Base-by-base conservation (phyloP, 1,140 invertebrate genomes). In the Tribolium castaneum region DNA sequence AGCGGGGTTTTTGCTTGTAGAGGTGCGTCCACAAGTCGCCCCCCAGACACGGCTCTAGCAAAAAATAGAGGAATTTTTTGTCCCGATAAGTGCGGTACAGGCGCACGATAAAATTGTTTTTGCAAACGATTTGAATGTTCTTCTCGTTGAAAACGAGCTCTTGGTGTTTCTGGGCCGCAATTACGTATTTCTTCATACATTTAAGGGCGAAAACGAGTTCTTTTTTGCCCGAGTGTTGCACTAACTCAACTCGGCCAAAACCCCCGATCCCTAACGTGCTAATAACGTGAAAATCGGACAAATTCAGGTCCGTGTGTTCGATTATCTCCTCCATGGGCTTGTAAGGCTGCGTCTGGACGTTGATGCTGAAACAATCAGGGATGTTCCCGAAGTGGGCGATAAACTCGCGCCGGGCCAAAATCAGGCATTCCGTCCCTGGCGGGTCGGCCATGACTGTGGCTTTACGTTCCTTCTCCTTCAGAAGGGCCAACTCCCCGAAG, bases 1-100 rank as follows among this genome's bases (percentile, higher is more conserved):
- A 92, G n/a, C 94, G 90, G 73, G 89, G 88, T 78, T 88, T 90
- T 73, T 93, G 91, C 82, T 93, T 92, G 76, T 93, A 90, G 22
- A 99, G 90, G 12, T 98, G 93, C 3, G 96, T 98, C 97, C 97
- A 99, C 6, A 99, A 92, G 87, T 99, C 98, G 14, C 98, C 98
- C 3, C 98, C 98, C 34, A 99, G 90, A 86, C 97, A 98, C 0
- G 95, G 93, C 88, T 99, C 98, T 93, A 99, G 94, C 30, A 99
- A 87, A 89, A 99, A 98, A 86, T 99, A 99, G 1, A 99, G 91
- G 86, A 97, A 98, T 85, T 98, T 98, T 66, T 90, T 90, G 87
- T 99, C 97, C 85, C 96, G 95, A 87, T 95, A 99, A 1, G 98
- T 99, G 77, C 93, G 93, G 87, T 95, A 98, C 59, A 99, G 90